Conservation (phyloP, 2,888 invertebrate species). For the Neoaliturus tenellus region DNA sequence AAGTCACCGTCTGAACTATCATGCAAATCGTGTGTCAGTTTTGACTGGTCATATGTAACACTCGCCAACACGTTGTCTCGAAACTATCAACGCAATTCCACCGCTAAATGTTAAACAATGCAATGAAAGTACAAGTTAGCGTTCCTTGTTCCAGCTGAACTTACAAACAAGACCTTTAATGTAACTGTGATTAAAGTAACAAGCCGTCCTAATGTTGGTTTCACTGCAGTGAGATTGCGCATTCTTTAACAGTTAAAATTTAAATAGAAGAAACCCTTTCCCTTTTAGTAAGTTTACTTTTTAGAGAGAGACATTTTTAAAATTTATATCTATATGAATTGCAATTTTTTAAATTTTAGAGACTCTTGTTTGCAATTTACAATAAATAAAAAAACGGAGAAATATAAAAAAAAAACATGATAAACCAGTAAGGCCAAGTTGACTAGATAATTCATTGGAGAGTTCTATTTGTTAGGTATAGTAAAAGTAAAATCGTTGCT, state of each 20-base stretch:
- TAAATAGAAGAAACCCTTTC: no score
- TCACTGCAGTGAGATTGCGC: background rate
- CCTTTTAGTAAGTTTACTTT: no score
- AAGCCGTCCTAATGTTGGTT: background rate
- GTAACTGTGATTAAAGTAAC: background rate
- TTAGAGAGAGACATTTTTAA: no score
- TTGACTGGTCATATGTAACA: slow-evolving; percentile 12
- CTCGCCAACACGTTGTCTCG: background rate
- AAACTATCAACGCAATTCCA: background rate
- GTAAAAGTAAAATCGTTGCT: no score
- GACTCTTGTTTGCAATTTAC: no score
- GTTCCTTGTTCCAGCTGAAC: slow-evolving; percentile 5
- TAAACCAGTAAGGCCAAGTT: no score
- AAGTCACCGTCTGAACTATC: slow-evolving; percentile 34
- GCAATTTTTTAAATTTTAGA: no score
- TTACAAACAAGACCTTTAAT: slow-evolving; percentile 10
- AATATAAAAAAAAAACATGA: no score
- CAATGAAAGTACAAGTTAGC: background rate
- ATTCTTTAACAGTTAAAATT: background rate
- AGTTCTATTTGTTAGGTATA: no score
- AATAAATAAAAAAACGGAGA: no score
- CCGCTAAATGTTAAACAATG: slow-evolving; percentile 21
- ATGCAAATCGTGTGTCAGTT: slow-evolving; percentile 41
- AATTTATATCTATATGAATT: no score
- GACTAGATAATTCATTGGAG: no score